phyloP scores from a whole-genome alignment of 2,797 vertebrate genomes.

The Sardinella longiceps region DNA sequence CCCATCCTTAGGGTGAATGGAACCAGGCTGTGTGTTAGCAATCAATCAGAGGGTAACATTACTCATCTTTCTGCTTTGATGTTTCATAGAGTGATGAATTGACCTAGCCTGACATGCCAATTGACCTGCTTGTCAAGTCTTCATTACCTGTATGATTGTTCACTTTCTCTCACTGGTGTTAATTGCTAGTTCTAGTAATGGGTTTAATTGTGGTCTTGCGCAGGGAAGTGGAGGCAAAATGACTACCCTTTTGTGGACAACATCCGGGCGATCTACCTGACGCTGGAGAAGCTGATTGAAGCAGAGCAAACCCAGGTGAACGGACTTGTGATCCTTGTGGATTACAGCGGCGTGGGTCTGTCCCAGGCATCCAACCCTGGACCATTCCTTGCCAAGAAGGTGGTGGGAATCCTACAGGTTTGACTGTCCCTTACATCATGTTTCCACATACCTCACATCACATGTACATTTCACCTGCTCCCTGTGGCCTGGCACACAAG shows the following conservation, averaged over 20 bases:
- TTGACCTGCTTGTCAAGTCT: neutral
- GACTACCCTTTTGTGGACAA: constrained; percentile 96
- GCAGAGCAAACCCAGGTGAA: constrained; percentile 98
- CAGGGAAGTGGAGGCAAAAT: constrained; percentile 95
- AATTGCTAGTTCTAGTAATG: neutral
- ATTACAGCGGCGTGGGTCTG: constrained; percentile 96
- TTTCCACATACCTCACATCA: neutral
- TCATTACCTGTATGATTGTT: neutral
- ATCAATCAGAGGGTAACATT: neutral
- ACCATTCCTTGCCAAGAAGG: constrained; percentile 97
- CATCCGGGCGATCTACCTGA: constrained; percentile 94
- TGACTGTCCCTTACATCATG: neutral
- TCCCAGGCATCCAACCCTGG: constrained; percentile 97
- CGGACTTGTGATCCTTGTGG: constrained; percentile 94
- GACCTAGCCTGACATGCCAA: no score
- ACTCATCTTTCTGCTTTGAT: neutral
- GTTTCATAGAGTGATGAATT: neutral
- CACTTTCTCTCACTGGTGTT: neutral
- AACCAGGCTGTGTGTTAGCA: neutral
- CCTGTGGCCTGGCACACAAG: no score
- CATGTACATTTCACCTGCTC: neutral
- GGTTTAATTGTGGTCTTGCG: neutral
- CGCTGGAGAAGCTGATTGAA: constrained; percentile 97
- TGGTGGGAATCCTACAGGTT: constrained; percentile 97
- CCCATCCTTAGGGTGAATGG: no score